Conservation (phyloP, 2,888 invertebrate genomes). For the Arctia plantaginis region DNA sequence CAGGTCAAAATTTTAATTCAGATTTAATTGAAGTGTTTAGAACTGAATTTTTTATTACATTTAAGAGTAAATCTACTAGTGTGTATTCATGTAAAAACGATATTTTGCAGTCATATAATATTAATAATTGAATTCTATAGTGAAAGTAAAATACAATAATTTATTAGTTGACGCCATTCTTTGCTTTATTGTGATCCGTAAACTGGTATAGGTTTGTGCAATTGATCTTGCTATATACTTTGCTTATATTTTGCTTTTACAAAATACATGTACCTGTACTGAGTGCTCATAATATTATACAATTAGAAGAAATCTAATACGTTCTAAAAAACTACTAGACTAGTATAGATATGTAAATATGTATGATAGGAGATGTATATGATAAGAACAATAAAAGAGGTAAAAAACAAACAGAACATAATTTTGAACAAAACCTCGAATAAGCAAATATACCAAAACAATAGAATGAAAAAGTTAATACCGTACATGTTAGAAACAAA, state of each 20-base stretch:
- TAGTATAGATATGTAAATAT: background rate
- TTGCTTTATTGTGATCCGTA: background rate
- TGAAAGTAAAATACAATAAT: background rate
- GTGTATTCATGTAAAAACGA: background rate
- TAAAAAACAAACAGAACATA: conserved; percentile 28
- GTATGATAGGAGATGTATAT: no score
- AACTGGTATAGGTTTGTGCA: background rate
- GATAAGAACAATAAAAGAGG: background rate
- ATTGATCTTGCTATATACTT: background rate
- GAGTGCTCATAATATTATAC: background rate
- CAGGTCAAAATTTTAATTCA: no score
- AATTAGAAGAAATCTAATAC: background rate
- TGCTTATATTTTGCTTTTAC: background rate
- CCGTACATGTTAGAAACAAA: conserved; percentile 67
- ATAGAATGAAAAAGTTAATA: conserved; percentile 67
- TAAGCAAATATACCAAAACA: conserved; percentile 50
- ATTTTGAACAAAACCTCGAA: conserved; percentile 37
- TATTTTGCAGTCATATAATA: background rate
- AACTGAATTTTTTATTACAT: no score
- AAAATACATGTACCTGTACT: background rate
- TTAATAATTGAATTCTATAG: background rate
- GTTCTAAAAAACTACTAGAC: background rate
- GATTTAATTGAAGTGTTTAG: background rate
- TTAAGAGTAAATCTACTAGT: background rate
- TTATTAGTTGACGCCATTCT: background rate